Evolutionary conservation across 2,797 vertebrate species (phyloP).

Genomic region (Sebastes nivosus): DNA sequence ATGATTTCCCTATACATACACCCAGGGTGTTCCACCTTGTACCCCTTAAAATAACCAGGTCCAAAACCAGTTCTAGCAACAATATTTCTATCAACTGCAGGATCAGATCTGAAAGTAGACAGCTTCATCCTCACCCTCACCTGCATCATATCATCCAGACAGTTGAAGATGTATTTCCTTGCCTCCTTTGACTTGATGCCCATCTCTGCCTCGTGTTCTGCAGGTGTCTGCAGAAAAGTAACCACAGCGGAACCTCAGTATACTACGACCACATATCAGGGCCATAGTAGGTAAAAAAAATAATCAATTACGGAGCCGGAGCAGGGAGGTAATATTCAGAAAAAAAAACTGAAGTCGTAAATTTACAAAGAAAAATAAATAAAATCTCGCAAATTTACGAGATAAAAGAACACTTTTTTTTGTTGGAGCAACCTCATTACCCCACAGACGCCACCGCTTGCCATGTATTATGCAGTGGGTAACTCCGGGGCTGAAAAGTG

Average conservation of each 20-base stretch:
- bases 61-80: neutral
- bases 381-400: too few species aligned
- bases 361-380: too few species aligned
- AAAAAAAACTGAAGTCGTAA: too few species aligned
- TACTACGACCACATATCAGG: neutral
- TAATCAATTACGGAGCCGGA: neutral
- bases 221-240: constrained; percentile 84
- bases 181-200: constrained; percentile 99
- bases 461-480: too few species aligned
- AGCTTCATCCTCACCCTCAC: constrained; percentile 83
- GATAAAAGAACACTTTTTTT: too few species aligned
- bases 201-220: constrained; percentile 95
- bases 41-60: neutral
- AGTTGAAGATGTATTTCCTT: constrained; percentile 98
- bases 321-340: too few species aligned
- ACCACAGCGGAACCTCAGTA: fast-evolving
- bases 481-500: too few species aligned
- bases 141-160: constrained; percentile 99
- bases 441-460: too few species aligned
- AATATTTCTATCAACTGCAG: neutral
- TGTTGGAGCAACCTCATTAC: too few species aligned
- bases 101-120: neutral
- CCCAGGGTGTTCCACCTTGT: too few species aligned
- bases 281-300: neutral
- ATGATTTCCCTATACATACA: neutral